A percentile compares a stretch with the other conserved stretches of the same genome.
Evolutionary conservation across 2,888 invertebrate genomes (phyloP).

Genomic region (Sarcophaga variegata): DNA sequence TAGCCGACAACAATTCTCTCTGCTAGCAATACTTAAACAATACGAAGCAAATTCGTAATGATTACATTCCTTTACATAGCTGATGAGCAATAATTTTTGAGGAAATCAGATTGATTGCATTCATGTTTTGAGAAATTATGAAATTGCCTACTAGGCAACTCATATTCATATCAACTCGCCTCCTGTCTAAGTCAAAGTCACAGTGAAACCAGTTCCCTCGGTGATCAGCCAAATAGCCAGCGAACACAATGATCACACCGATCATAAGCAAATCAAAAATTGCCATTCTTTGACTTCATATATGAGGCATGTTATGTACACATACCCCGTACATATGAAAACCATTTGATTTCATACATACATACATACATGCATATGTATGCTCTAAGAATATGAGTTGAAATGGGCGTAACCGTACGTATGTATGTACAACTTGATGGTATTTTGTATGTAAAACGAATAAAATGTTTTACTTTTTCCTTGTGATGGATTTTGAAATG

Average conservation of each 20-base stretch:
- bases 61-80: slow-evolving; percentile 1
- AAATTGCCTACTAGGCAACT: slow-evolving; percentile 62
- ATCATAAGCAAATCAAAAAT: slow-evolving; percentile 69
- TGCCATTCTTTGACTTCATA: slow-evolving; percentile 65
- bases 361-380: no score
- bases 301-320: no score
- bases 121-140: slow-evolving; percentile 61
- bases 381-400: neutral
- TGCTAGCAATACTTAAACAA: no score
- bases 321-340: neutral
- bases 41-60: neutral
- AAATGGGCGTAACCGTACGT: slow-evolving; percentile 62
- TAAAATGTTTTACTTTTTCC: slow-evolving; percentile 49
- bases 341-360: no score
- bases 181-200: slow-evolving; percentile 47
- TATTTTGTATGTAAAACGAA: slow-evolving; percentile 58
- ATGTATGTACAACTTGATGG: slow-evolving; percentile 27
- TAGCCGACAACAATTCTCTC: no score
- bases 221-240: slow-evolving; percentile 49
- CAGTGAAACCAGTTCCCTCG: slow-evolving; percentile 39
- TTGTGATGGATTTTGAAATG: slow-evolving; percentile 65
- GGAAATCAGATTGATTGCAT: slow-evolving; percentile 61
- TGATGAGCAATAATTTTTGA: slow-evolving; percentile 23
- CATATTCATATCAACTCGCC: slow-evolving; percentile 35
- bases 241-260: neutral